Percentiles rank a stretch among this genome's conserved stretches.
phyloP scores from a whole-genome alignment of 2,113 vertebrate genomes.

The Malurus melanocephalus region DNA sequence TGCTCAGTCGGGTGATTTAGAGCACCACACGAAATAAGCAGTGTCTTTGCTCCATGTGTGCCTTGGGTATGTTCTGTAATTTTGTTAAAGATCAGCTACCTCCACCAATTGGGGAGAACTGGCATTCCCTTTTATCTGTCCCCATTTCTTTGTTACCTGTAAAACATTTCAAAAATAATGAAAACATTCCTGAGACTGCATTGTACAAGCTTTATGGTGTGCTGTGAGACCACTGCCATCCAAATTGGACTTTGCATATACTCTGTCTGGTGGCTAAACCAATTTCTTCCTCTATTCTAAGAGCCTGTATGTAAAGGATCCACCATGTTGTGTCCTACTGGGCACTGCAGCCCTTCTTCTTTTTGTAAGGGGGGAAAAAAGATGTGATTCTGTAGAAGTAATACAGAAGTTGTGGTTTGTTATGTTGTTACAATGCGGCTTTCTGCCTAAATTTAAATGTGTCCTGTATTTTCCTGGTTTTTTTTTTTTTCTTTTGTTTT shows the following conservation, averaged over 20 bases:
- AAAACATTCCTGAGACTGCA: not conserved
- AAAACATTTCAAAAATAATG: not conserved
- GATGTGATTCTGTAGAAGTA: not conserved
- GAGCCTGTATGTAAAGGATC: not conserved
- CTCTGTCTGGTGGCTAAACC: not conserved
- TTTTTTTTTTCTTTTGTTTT: not conserved
- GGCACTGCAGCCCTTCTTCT: not conserved
- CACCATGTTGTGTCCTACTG: not conserved
- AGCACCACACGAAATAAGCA: not conserved
- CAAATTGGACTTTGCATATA: not conserved
- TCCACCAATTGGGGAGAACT: not conserved
- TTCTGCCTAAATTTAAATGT: not conserved
- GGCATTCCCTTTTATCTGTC: not conserved
- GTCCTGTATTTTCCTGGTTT: not conserved
- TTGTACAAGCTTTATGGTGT: not conserved
- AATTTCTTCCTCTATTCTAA: not conserved
- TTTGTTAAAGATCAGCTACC: not conserved
- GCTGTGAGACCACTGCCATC: not conserved
- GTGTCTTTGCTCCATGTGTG: not conserved
- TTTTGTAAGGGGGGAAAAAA: rapidly evolving
- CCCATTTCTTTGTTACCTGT: not conserved
- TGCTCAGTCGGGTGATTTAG: not conserved
- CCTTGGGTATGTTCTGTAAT: not conserved
- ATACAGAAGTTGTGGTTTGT: not conserved
- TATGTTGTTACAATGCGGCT: not conserved